A percentile compares a stretch with the other conserved stretches of the same genome.
Conservation (phyloP, 1,140 invertebrate species). For the Sesamia nonagrioides region DNA sequence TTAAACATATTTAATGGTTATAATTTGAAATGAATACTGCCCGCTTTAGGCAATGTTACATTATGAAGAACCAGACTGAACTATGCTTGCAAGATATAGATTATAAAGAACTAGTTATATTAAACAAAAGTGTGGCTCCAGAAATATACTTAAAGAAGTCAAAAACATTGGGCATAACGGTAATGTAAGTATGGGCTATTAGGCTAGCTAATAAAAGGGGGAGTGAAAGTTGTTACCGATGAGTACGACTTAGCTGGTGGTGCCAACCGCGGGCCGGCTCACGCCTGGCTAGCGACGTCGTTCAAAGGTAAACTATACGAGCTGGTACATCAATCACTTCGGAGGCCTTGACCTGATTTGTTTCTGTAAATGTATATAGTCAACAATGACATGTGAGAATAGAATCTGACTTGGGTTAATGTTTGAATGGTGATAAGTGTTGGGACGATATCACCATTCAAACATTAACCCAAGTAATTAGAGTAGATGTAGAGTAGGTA, state of each 20-base stretch:
- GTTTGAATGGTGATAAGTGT: no score
- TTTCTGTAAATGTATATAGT: slow-evolving; percentile 1
- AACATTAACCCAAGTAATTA: no score
- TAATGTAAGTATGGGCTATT: slow-evolving; percentile 42
- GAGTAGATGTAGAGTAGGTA: no score
- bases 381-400: not conserved
- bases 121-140: not conserved
- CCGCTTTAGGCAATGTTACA: no score
- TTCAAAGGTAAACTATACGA: slow-evolving; percentile 14
- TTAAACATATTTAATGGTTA: no score
- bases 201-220: slow-evolving; percentile 43
- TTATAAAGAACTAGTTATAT: not conserved
- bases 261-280: slow-evolving; percentile 35
- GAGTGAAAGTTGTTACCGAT: slow-evolving; percentile 41
- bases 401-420: no score
- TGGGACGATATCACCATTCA: not conserved
- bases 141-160: not conserved
- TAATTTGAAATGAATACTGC: no score
- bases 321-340: slow-evolving; percentile 28
- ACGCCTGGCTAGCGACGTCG: slow-evolving; percentile 23
- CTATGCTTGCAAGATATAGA: no score
- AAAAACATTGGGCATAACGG: not conserved
- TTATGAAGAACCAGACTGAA: no score
- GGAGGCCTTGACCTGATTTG: slow-evolving; percentile 38
- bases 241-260: slow-evolving; percentile 30